phyloP scores from a whole-genome alignment of 64 coral and sea anemone species.

The Orbicella faveolata region DNA sequence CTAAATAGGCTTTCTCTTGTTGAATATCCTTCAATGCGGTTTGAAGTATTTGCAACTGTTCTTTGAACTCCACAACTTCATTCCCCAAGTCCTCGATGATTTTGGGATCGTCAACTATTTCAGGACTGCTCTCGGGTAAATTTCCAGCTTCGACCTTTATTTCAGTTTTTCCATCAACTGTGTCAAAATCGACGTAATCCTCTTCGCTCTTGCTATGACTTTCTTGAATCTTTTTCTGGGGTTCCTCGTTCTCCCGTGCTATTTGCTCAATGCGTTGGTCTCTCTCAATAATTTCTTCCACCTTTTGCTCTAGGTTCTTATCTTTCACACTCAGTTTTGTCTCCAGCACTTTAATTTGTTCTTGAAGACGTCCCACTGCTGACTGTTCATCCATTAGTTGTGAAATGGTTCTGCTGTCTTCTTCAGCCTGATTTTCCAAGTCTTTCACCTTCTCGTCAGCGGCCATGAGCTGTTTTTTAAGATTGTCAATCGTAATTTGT shows the following conservation, averaged over 20 bases:
- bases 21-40: slow-evolving; percentile 45
- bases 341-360: slow-evolving; percentile 19
- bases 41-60: slow-evolving; percentile 44
- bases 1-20: slow-evolving; percentile 29
- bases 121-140: neutral
- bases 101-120: slow-evolving; percentile 5
- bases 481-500: slow-evolving; percentile 29
- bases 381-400: neutral
- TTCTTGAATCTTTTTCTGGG: slow-evolving; percentile 4
- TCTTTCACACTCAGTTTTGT: slow-evolving; percentile 6
- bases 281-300: slow-evolving; percentile 22
- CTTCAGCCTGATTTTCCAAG: slow-evolving; percentile 4
- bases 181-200: neutral
- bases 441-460: slow-evolving; percentile 32
- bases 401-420: slow-evolving; percentile 22
- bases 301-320: slow-evolving; percentile 12
- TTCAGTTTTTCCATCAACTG: neutral
- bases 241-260: slow-evolving; percentile 27
- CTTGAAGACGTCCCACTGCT: neutral
- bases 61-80: slow-evolving; percentile 45
- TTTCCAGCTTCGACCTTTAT: neutral
- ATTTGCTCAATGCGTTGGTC: slow-evolving; percentile 18
- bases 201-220: neutral
- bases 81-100: slow-evolving; percentile 28
- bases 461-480: neutral